Evolutionary conservation across 2,113 vertebrate genomes (phyloP), one percentile per base, ranked within the genome.

Genomic region (Sterrhoptilus dennistouni): DNA sequence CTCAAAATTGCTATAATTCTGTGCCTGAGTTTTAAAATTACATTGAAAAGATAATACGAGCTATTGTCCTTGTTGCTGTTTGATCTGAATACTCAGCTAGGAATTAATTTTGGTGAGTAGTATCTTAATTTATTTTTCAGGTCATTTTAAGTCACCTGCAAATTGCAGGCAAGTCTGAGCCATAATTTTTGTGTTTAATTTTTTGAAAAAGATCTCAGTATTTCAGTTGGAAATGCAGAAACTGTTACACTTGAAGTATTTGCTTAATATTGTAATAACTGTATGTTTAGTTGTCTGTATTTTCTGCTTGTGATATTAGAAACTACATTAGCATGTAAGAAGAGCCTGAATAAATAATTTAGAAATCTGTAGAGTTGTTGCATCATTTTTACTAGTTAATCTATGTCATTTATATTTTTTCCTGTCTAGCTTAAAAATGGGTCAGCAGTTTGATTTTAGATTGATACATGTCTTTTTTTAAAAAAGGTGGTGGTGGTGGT

Each of bases 51-150:
- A 72, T 87, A 78, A 35, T 89, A 59, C 18, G 14, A 95, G 24
- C 65, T 83, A 42, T 49, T 93, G 33, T 93, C 27, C 95, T 85
- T 90, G 42, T 57, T 94, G 38, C 75, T 90, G 10, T 85, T 95
- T 88, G 83, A 68, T 71, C 87, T 93, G 65, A 79, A 71, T 85
- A 60, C 53, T 96, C 77, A 79, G 9, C 59, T 80, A 42, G 69
- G 52, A 74, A 87, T 96, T 96, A 33, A 71, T 74, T 87, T 69
- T 66, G 36, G 19, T 94, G 87, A 92, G 83, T 66, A 92, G 78
- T 70, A 83, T 35, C 31, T 83, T 61, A 83, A 86, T 94, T 69
- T 96, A 54, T 93, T 97, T 97, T 92, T 95, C 69, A 94, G 90
- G 38, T 80, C 5, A 93, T 70, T 90, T 92, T 35, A 78, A 96